Base-by-base conservation (phyloP, 1,140 invertebrate genomes). In the Holcopasites calliopsidis region DNA sequence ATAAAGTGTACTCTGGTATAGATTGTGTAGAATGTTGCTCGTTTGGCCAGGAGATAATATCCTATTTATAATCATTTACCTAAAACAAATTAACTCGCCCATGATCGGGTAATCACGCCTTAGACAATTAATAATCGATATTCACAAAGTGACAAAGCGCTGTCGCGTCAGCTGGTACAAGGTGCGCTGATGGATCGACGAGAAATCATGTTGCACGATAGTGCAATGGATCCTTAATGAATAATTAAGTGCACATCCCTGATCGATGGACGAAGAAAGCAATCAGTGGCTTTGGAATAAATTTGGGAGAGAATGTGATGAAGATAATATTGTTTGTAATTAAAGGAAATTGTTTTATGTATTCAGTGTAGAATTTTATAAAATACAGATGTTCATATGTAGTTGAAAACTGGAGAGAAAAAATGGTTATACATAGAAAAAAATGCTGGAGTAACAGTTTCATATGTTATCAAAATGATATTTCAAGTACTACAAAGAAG, bases 101-200 rank as follows among this genome's bases (percentile, higher is more conserved):
- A 33, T 35, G 64, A 58, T 57, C 64, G 23, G 52, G 31, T 75
- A 50, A 75, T 68, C 52, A 58, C 28, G 40, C 64, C 54, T 35
- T 31, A 54, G 61, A 73, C 71, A 42, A 73, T 73, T 65, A 75
- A 68, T 75, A 66, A 68, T 75, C 72, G 72, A 73, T 66, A 66
- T 65, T 55, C 71, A 52, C 61, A 38, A 73, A 65, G 61, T 73
- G 71, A 73, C 61, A 73, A 73, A 73, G 61, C 47, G 35, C 4
- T 35, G 60, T 44, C 16, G 47, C 49, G 50, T 54, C 35, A 64
- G 49, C 26, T 35, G 38, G 50, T 26, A 26, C 60, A 33, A 18
- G 40, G 28, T 16, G 38, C 35, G 23, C 6, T 7, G 16, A 23
- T 40, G 38, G 10, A n/a, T 13, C 28, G 52, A 28, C 57, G 35